phyloP scores from a whole-genome alignment of 2,888 invertebrate genomes.

The Drosophila bunnanda region DNA sequence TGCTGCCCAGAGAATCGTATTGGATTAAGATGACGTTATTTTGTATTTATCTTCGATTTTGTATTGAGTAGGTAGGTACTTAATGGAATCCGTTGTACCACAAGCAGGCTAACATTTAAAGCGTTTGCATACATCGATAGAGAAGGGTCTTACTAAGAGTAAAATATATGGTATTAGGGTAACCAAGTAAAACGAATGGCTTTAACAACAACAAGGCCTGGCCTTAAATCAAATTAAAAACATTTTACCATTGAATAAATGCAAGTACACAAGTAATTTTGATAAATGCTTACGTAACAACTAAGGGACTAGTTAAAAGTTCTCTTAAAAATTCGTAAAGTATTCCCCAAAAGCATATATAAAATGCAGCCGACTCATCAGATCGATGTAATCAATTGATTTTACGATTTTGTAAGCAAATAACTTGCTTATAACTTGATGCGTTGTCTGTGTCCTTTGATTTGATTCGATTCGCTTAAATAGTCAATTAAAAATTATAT shows the following conservation, averaged over 20 bases:
- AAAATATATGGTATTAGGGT: conserved; percentile 3
- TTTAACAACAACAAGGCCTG: conserved; percentile 69
- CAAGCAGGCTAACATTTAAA: conserved; percentile 81
- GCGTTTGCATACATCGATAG: conserved; percentile 66
- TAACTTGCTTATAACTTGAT: conserved; percentile 72
- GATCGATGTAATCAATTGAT: conserved; percentile 34
- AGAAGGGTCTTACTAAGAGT: conserved; percentile 30
- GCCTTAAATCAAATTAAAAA: conserved; percentile 60
- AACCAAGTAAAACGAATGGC: conserved; percentile 36
- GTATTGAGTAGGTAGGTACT: conserved; percentile 68
- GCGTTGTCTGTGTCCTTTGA: conserved; percentile 63
- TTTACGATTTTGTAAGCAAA: conserved; percentile 70
- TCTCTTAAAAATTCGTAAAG: conserved; percentile 37
- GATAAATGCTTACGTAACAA: conserved; percentile 46
- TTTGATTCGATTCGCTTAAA: conserved; percentile 61
- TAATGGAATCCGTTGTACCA: conserved; percentile 71
- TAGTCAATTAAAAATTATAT: conserved; percentile 71
- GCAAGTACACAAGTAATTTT: conserved; percentile 12
- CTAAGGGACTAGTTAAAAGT: conserved; percentile 62
- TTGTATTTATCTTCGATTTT: conserved; percentile 37
- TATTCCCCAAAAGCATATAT: conserved; percentile 30
- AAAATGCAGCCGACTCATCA: conserved; percentile 27
- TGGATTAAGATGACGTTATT: conserved; percentile 38
- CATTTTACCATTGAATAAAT: conserved; percentile 27
- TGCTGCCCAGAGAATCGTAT: conserved; percentile 55